phyloP scores from a whole-genome alignment of 2,888 invertebrate species.

The Cinara cedri region DNA sequence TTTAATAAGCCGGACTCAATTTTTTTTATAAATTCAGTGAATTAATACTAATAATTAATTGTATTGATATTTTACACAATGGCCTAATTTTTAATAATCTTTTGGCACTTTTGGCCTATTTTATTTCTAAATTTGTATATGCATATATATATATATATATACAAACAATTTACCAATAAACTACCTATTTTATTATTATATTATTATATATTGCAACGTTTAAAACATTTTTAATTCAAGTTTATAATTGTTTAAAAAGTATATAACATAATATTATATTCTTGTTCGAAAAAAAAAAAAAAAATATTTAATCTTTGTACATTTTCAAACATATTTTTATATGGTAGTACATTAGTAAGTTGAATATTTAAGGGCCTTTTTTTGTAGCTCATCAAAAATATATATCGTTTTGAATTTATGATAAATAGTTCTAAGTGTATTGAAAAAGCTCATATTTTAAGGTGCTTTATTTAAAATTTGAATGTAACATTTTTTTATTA shows the following conservation, averaged over 20 bases:
- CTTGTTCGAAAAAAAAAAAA: constrained; percentile 1
- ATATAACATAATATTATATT: constrained; percentile 21
- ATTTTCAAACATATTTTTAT: constrained; percentile 41
- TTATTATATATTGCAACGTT: constrained; percentile 17
- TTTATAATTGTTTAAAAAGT: constrained; percentile 32
- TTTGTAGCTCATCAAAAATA: constrained; percentile 31
- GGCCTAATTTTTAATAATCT: neutral
- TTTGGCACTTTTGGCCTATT: constrained; percentile 23
- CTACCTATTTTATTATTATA: constrained; percentile 33
- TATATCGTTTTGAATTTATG: constrained; percentile 42
- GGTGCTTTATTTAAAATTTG: constrained; percentile 45
- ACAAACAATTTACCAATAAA: constrained; percentile 9
- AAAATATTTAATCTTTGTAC: constrained; percentile 27
- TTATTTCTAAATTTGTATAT: constrained; percentile 31
- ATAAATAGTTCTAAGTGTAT: constrained; percentile 48
- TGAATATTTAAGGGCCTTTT: constrained; percentile 15
- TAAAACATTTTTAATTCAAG: constrained; percentile 31
- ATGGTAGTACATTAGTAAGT: constrained; percentile 18
- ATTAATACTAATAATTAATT: too few relatives aligned
- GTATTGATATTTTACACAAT: too few relatives aligned
- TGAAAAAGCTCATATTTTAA: constrained; percentile 52
- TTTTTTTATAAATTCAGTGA: constrained; percentile 26
- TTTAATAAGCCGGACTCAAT: neutral
- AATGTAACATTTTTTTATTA: constrained; percentile 20
- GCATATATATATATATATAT: neutral